Conservation (phyloP, 1,140 invertebrate genomes). For the Babylonia areolata region DNA sequence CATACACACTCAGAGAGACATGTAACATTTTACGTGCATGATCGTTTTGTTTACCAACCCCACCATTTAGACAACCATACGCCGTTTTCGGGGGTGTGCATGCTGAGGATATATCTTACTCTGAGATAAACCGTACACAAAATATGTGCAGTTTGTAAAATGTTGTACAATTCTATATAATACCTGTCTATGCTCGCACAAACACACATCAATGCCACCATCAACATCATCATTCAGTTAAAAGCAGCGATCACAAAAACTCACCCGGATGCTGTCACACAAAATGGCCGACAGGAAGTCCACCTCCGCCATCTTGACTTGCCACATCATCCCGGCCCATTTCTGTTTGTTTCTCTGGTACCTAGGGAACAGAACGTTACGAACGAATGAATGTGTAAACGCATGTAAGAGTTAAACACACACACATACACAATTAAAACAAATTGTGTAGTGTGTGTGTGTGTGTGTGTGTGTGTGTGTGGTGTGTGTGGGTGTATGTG, state of each 20-base stretch:
- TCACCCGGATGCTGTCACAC: slow-evolving; percentile 64
- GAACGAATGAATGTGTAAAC: no score
- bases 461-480: no score
- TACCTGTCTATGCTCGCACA: background rate
- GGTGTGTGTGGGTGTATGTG: no score
- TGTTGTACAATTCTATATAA: no score
- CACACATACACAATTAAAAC: no score
- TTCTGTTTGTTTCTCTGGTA: slow-evolving; percentile 18
- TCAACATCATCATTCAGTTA: background rate
- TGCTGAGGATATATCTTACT: background rate
- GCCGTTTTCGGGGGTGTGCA: background rate
- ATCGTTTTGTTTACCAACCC: no score
- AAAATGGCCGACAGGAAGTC: slow-evolving; percentile 68
- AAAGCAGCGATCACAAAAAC: background rate
- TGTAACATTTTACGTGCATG: no score
- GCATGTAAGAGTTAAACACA: no score
- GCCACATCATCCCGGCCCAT: slow-evolving; percentile 51
- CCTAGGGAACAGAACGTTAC: background rate
- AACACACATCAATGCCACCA: no score
- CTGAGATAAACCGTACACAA: background rate
- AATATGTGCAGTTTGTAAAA: no score
- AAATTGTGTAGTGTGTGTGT: no score
- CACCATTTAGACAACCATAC: background rate
- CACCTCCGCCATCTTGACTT: slow-evolving; percentile 68
- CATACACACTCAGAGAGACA: no score